A percentile compares a stretch with the other conserved stretches of the same genome.
phyloP scores from a whole-genome alignment of 2,113 vertebrate genomes.

The Cardinalis cardinalis region DNA sequence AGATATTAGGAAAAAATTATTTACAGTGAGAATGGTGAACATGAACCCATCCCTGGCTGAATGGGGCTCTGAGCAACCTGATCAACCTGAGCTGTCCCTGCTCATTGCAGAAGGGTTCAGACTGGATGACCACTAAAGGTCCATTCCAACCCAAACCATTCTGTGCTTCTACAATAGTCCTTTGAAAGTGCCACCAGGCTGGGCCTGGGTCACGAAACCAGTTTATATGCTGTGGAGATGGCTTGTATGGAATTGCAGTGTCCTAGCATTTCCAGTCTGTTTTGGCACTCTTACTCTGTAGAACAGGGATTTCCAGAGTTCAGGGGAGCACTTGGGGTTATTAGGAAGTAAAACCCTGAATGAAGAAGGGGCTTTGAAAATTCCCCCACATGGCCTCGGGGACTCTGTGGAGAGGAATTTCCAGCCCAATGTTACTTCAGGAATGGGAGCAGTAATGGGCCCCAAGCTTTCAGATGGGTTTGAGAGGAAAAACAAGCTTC shows the following conservation, averaged over 20 bases:
- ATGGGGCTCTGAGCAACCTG: background rate
- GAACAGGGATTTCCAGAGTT: background rate
- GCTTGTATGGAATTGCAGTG: rapidly evolving
- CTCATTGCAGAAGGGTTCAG: background rate
- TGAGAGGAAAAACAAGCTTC: background rate
- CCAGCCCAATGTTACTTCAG: background rate
- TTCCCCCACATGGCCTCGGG: background rate
- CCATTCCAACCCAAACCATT: background rate
- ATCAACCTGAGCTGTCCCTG: background rate
- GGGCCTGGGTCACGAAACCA: background rate
- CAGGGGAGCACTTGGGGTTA: background rate
- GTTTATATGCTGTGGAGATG: background rate
- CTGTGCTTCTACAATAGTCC: background rate
- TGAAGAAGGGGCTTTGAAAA: background rate
- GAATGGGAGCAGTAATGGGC: background rate
- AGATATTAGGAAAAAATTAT: background rate
- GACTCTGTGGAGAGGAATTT: background rate
- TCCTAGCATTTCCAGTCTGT: background rate
- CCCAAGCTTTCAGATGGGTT: background rate
- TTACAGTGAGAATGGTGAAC: background rate
- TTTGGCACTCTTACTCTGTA: background rate
- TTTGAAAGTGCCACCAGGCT: background rate
- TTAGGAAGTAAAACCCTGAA: background rate
- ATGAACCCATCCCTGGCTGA: background rate
- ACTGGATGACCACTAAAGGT: background rate